Evolutionary conservation across 64 coral and sea anemone genomes (phyloP).

Genomic region (Montipora capricornis): DNA sequence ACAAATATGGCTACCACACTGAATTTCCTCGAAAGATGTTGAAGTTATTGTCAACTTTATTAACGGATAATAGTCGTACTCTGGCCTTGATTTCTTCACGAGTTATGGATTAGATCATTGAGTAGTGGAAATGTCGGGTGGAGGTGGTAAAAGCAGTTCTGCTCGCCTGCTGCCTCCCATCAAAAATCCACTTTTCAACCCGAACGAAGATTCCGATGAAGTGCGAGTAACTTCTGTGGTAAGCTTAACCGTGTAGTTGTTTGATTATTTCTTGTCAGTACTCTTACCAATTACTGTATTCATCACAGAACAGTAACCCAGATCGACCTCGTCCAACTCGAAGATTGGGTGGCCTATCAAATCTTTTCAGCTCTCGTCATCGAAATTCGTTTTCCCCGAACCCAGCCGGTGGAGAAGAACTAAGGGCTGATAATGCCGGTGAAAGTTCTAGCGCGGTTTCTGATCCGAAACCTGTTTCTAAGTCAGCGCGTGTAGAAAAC

Average conservation of each 20-base stretch:
- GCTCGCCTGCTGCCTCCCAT: constrained; percentile 89
- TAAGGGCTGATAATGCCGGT: not conserved
- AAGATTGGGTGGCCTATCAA: constrained; percentile 76
- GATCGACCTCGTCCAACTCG: constrained; percentile 64
- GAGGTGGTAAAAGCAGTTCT: constrained; percentile 67
- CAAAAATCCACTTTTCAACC: constrained; percentile 93
- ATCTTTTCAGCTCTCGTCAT: constrained; percentile 79
- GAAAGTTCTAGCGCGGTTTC: not conserved
- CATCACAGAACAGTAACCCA: constrained; percentile 70
- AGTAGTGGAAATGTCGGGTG: constrained; percentile 69
- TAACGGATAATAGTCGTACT: not conserved
- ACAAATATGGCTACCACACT: constrained; percentile 24
- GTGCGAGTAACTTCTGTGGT: constrained; percentile 83
- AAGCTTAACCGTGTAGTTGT: constrained; percentile 40
- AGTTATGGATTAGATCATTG: not conserved
- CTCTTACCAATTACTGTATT: not conserved
- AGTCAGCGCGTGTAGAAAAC: not conserved
- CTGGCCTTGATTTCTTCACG: not conserved
- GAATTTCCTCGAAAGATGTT: not conserved
- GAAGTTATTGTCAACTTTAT: not conserved
- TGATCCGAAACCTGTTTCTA: not conserved
- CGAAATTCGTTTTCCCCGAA: constrained; percentile 37
- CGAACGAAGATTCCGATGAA: constrained; percentile 76
- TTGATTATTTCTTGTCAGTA: not conserved
- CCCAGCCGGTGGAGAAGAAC: constrained; percentile 8